phyloP scores from a whole-genome alignment of 2,888 invertebrate species.

The Sclerodermus sp. region DNA sequence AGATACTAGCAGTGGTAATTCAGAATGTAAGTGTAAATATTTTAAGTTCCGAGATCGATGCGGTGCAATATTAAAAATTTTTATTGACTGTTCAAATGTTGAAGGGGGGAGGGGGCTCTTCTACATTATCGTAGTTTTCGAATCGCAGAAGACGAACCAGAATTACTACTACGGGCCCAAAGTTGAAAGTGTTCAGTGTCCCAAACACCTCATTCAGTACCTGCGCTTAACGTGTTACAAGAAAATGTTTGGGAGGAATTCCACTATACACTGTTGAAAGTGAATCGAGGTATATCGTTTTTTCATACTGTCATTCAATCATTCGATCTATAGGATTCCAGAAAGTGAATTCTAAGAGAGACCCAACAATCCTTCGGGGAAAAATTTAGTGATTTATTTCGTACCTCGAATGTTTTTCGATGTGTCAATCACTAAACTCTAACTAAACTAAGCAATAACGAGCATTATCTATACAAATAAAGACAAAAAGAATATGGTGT shows the following conservation, averaged over 20 bases:
- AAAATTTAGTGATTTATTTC: constrained; percentile 24
- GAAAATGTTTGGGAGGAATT: constrained; percentile 10
- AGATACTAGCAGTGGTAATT: no score
- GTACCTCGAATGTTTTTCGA: constrained; percentile 35
- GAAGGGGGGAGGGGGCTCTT: no score
- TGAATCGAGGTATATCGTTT: no score
- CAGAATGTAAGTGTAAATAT: no score
- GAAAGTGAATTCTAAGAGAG: not conserved
- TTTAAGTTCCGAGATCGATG: no score
- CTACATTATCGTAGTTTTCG: not conserved
- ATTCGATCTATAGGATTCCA: no score
- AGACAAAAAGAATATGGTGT: constrained; percentile 29
- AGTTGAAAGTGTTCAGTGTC: constrained; percentile 43
- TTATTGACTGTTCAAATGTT: no score
- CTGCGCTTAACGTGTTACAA: constrained; percentile 34
- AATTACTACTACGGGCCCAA: constrained; percentile 35
- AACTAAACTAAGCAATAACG: constrained; percentile 44
- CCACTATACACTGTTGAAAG: not conserved
- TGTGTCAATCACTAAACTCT: constrained; percentile 40
- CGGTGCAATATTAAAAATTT: no score
- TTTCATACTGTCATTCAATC: no score
- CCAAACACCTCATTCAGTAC: constrained; percentile 39
- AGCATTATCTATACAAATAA: constrained; percentile 42
- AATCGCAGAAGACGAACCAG: constrained; percentile 10
- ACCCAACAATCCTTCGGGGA: not conserved